Evolutionary conservation across 2,113 vertebrate species (phyloP), one percentile per base, ranked within the genome.

Genomic region (Rhipidura dahli): DNA sequence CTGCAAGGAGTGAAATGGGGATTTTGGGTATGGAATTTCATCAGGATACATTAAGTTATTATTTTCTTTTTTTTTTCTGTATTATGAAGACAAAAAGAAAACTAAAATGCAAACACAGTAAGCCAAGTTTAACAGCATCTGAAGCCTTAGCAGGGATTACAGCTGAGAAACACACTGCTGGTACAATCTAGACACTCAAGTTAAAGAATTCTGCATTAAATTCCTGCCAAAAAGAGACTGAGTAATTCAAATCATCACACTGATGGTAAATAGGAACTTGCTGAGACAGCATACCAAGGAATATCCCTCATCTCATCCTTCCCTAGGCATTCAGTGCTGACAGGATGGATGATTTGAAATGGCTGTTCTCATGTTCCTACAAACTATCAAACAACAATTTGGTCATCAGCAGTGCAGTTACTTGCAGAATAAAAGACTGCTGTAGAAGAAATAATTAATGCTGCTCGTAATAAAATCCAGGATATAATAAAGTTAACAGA

Each of bases 1-100:
- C 99, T 99, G 89, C 47, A 71, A 82, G 17, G 51, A 79, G 66
- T 1, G 28, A 91, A 70, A 84, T 4, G 26, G 15, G 57, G 6
- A 44, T 73, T 81, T 51, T 13, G 59, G 40, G 15, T 3, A 68
- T 22, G 31, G 33, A 40, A 40, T 83, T 63, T 69, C 70, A 86
- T n/a, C 57, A 45, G 16, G 47, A 50, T 75, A 0, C 1, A 21
- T 30, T 84, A 39, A 57, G 27, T 35, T 31, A 7, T 40, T 28
- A 3, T 28, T 47, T 42, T 39, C 19, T 15, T 45, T 23, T 71
- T 57, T 51, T 28, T 66, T 66, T n/a, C 20, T n/a, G 31, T 60
- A 75, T 75, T 42, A 50, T 19, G 39, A 73, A 77, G 37, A 27
- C 35, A 57, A 54, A 33, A 86, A 69, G 33, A 44, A 65, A 94